Conservation (phyloP, 2,888 invertebrate species). For the Oxyscelio sp. region DNA sequence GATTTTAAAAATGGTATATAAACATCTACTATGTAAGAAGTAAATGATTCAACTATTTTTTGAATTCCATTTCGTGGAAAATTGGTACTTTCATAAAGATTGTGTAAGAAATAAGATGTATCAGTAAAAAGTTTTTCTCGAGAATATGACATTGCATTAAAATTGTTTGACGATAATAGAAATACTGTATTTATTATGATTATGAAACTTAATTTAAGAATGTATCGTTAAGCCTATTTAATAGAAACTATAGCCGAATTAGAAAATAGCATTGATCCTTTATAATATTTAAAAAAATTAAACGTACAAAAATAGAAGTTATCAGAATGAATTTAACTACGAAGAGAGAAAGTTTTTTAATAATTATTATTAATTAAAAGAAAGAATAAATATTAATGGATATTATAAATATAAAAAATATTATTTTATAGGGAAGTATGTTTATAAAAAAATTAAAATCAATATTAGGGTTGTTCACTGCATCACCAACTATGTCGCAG, state of each 20-base stretch:
- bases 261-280: too few species aligned
- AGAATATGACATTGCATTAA: background rate
- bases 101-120: slow-evolving; percentile 7
- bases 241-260: background rate
- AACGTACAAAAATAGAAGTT: too few species aligned
- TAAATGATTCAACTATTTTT: slow-evolving; percentile 17
- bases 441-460: too few species aligned
- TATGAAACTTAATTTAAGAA: background rate
- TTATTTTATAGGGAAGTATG: background rate
- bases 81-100: slow-evolving; percentile 16
- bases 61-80: slow-evolving; percentile 39
- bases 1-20: slow-evolving; percentile 32
- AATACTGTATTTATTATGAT: background rate
- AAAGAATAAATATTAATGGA: too few species aligned
- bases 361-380: too few species aligned
- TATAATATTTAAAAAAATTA: too few species aligned
- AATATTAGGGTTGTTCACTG: background rate
- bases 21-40: slow-evolving; percentile 20
- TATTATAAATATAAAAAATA: background rate
- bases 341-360: too few species aligned
- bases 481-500: background rate
- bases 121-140: slow-evolving; percentile 1
- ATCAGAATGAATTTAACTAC: too few species aligned
- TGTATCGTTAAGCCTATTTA: too few species aligned
- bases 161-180: background rate